A percentile compares a stretch with the other conserved stretches of the same genome.
These are phyloP conservation scores for Danio tinwini DNA, from an alignment of 2,797 vertebrate species.

Conservation along the genomic window DNA sequence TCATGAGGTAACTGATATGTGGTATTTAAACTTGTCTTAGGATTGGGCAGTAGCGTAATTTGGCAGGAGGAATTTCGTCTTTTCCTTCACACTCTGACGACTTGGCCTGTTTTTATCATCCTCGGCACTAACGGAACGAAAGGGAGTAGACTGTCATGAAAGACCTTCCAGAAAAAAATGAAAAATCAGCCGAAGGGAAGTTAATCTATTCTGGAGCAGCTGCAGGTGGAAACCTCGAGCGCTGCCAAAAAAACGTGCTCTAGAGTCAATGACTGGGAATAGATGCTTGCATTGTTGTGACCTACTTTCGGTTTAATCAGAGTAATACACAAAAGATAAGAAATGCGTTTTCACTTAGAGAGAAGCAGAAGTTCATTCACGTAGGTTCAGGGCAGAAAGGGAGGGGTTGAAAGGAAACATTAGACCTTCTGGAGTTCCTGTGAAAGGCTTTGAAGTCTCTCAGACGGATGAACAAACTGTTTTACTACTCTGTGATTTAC, in stretches of 20 bases:
- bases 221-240: constrained; percentile 40
- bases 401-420: constrained; percentile 60
- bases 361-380: constrained; percentile 50
- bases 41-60: constrained; percentile 24
- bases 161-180: constrained; percentile 51
- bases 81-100: constrained; percentile 34
- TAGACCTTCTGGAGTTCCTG: constrained; percentile 44
- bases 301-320: constrained; percentile 13
- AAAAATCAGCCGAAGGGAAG: constrained; percentile 62
- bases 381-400: constrained; percentile 14
- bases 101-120: constrained; percentile 45
- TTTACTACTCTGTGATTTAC: constrained; percentile 69
- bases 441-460: constrained; percentile 53
- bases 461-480: constrained; percentile 55
- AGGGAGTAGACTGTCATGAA: constrained; percentile 51
- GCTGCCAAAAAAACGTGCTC: constrained; percentile 52
- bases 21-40: constrained; percentile 30
- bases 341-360: constrained; percentile 25
- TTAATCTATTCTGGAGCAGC: constrained; percentile 67
- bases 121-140: constrained; percentile 43
- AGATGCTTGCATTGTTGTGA: constrained; percentile 8
- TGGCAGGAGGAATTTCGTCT: constrained; percentile 33
- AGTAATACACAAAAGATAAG: constrained; percentile 14
- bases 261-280: constrained; percentile 40
- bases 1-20: constrained; percentile 31